Base-by-base conservation (phyloP, 2,113 vertebrate genomes). In the Paradoxurus hermaphroditus region DNA sequence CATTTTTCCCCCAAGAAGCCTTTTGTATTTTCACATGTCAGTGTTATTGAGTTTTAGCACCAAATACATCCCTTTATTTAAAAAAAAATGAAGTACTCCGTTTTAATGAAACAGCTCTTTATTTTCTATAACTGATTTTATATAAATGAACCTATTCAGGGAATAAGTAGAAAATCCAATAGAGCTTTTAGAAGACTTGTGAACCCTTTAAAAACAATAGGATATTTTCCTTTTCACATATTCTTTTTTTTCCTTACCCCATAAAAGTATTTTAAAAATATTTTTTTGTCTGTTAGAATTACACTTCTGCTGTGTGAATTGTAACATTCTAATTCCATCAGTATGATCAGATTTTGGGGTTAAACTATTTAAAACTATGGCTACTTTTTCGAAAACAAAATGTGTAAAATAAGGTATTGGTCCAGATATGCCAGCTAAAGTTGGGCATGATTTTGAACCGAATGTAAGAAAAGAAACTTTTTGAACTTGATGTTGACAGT, bases 111-210 rank as follows among this genome's bases (percentile, higher is more conserved):
- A 77, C 8, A 78, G 8, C 27, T 78, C 56, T 86, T 82, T 78
- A 49, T 62, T 44, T 75, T 41, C 25, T 77, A 7, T 49, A 84
- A 63, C 34, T 85, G 12, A 49, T 88, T 93, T 82, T 85, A 70
- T 92, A 65, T 27, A 94, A 68, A 78, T 95, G 51, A 94, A 65
- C 7, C 75, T 84, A 25, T 78, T 95, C 23, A 86, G 46, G 4
- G 53, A 86, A 90, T 23, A 59, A 59, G 9, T 59, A 82, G 59
- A 84, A 93, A 97, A 94, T 86, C 31, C 10, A 92, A 15, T 81
- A 88, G 59, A 29, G 19, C n/a, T 96, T 97, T 93, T 70, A 87
- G 75, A 94, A 91, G 67, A 89, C 90, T 93, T 96, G 8, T 94
- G 78, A 70, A 91, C 46, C 44, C 44, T 92, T 94, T 75, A 51